Evolutionary conservation across 2,113 vertebrate genomes (phyloP).

Genomic region (Penelope pileata): DNA sequence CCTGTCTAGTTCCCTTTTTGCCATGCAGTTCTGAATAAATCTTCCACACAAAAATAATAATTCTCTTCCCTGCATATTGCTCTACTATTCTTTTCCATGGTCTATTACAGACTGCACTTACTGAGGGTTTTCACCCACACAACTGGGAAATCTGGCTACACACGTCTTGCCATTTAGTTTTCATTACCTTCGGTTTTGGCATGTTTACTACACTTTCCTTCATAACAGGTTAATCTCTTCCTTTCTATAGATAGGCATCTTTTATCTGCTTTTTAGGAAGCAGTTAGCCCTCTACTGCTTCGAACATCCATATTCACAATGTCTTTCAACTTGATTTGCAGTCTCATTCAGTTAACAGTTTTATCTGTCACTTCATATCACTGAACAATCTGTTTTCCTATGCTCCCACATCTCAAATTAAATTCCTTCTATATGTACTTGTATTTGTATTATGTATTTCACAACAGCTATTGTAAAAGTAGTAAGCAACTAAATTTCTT

Average conservation of each 20-base stretch:
- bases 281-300: neutral
- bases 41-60: neutral
- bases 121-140: neutral
- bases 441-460: neutral
- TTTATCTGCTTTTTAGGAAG: neutral
- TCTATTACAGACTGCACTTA: neutral
- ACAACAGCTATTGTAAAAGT: neutral
- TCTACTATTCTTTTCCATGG: neutral
- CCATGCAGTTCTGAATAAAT: neutral
- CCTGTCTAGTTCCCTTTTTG: neutral
- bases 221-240: neutral
- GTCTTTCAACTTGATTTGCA: neutral
- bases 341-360: neutral
- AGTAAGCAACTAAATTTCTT: neutral
- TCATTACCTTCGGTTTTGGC: neutral
- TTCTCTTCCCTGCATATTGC: neutral
- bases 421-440: neutral
- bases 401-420: neutral
- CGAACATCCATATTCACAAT: neutral
- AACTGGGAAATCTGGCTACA: neutral
- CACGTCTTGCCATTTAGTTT: neutral
- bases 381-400: neutral
- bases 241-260: neutral
- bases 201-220: neutral
- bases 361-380: neutral